A percentile compares a stretch with the other conserved stretches of the same genome.
Conservation (phyloP, 2,797 vertebrate genomes). For the Acrossocheilus fasciatus region DNA sequence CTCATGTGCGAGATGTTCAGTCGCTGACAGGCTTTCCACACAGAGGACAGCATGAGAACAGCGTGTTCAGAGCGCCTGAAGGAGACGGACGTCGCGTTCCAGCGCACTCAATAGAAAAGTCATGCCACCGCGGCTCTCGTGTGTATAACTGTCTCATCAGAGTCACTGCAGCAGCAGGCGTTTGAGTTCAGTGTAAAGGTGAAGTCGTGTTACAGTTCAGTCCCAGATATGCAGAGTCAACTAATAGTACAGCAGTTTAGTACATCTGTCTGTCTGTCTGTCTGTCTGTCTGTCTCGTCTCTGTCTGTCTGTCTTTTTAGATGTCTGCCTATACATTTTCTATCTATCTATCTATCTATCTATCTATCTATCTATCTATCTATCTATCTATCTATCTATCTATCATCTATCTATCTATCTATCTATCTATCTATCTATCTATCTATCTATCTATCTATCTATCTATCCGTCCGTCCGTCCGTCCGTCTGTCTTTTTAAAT, state of each 20-base stretch:
- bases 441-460: too few species aligned
- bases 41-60: constrained; percentile 12
- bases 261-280: not conserved
- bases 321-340: too few species aligned
- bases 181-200: not conserved
- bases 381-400: not conserved
- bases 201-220: not conserved
- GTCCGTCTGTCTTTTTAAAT: too few species aligned
- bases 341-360: not conserved
- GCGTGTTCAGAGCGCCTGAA: constrained; percentile 14
- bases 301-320: too few species aligned
- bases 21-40: constrained; percentile 5
- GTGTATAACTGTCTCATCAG: not conserved
- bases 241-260: not conserved
- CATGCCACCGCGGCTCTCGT: not conserved
- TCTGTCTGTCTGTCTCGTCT: not conserved
- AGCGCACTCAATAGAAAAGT: not conserved
- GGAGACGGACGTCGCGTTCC: not conserved
- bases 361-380: not conserved
- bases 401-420: too few species aligned
- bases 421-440: too few species aligned
- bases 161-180: not conserved
- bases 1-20: not conserved
- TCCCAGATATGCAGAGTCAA: not conserved
- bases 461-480: too few species aligned